Conservation (phyloP, 2,797 vertebrate species). For the Cuniculus paca region DNA sequence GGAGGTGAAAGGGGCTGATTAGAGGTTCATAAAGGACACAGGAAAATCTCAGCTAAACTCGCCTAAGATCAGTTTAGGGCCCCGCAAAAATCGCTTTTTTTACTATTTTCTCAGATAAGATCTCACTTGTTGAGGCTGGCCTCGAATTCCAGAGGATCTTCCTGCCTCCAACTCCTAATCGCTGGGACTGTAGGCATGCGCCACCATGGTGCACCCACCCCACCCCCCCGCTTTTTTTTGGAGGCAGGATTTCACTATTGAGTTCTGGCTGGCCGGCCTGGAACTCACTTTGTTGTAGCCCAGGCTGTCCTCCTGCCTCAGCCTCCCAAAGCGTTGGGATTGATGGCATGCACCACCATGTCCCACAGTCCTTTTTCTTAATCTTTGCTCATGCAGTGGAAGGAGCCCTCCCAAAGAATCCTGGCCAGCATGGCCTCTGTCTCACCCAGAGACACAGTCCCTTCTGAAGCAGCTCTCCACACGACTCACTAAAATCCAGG, state of each 20-base stretch:
- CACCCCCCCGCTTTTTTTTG: neutral
- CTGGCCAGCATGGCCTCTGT: neutral
- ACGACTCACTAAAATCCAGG: neutral
- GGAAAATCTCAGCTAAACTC: neutral
- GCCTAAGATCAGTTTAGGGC: neutral
- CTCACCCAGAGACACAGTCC: conserved; percentile 6
- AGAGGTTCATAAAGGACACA: neutral
- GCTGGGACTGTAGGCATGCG: neutral
- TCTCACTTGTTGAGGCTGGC: neutral
- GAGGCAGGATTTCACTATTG: neutral
- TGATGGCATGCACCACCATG: neutral
- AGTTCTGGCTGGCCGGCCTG: neutral
- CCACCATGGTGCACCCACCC: neutral
- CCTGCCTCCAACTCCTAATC: no score
- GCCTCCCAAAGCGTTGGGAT: neutral
- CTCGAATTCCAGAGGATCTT: neutral
- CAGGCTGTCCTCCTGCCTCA: neutral
- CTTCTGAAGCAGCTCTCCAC: neutral
- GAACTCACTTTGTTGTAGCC: neutral
- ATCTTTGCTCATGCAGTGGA: neutral
- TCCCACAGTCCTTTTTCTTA: neutral
- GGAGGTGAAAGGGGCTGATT: neutral
- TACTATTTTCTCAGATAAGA: neutral
- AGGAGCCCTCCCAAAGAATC: neutral
- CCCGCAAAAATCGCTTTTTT: neutral